phyloP scores from a whole-genome alignment of 2,113 vertebrate genomes.

The Thinocorus orbignyianus region DNA sequence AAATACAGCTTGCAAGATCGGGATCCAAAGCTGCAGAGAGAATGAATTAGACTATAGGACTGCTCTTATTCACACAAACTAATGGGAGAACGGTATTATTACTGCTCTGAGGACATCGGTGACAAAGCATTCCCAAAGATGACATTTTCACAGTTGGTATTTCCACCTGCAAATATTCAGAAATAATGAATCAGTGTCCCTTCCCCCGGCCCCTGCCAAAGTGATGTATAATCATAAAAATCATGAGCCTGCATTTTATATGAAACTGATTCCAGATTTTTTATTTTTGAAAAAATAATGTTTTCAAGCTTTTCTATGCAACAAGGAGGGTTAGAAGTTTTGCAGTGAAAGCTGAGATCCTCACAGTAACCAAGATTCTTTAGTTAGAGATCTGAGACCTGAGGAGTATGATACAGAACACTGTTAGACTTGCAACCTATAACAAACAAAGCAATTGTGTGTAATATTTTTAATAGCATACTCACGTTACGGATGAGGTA shows the following conservation, averaged over 20 bases:
- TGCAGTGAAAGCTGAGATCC: neutral
- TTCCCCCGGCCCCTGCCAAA: neutral
- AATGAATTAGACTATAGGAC: neutral
- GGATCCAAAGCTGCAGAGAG: neutral
- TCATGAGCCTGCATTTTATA: neutral
- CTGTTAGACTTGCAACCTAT: neutral
- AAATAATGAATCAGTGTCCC: neutral
- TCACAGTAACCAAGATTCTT: neutral
- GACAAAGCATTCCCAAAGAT: neutral
- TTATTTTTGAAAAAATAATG: neutral
- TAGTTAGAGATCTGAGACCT: neutral
- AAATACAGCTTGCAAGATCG: neutral
- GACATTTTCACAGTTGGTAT: neutral
- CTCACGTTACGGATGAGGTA: neutral
- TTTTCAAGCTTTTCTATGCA: neutral
- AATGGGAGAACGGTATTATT: neutral
- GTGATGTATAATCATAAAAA: neutral
- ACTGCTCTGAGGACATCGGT: neutral
- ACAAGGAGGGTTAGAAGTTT: neutral
- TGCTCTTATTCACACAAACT: neutral
- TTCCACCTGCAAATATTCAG: neutral
- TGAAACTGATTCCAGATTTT: neutral
- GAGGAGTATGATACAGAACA: neutral
- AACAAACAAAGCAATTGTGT: neutral
- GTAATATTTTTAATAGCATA: neutral